Conservation (phyloP, 1,140 invertebrate genomes). For the Parasteatoda tepidariorum region DNA sequence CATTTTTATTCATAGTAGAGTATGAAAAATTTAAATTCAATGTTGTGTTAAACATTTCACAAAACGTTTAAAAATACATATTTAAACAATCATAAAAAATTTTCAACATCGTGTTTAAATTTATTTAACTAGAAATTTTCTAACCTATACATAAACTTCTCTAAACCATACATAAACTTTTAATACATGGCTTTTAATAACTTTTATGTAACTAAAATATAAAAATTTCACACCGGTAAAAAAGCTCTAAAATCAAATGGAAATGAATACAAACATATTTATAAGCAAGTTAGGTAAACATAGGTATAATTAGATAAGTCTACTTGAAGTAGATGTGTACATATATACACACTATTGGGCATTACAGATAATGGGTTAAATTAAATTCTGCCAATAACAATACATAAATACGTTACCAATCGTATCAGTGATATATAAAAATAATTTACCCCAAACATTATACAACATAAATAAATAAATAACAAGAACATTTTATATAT, state of each 20-base stretch:
- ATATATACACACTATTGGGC: not conserved
- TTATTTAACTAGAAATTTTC: constrained; percentile 52
- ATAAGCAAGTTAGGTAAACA: constrained; percentile 10
- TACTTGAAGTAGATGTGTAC: not conserved
- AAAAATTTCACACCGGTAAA: constrained; percentile 32
- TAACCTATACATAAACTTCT: constrained; percentile 45
- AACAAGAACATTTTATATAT: constrained; percentile 60
- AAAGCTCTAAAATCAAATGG: constrained; percentile 4
- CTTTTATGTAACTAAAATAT: constrained; percentile 36
- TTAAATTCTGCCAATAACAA: constrained; percentile 49
- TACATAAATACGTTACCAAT: constrained; percentile 57
- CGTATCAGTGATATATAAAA: constrained; percentile 58
- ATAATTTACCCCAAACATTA: constrained; percentile 59
- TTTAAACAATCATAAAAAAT: too few species aligned
- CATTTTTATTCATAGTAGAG: too few species aligned
- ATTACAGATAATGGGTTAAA: not conserved
- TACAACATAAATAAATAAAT: constrained; percentile 59
- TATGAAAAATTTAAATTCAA: too few species aligned
- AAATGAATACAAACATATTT: not conserved
- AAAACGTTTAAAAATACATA: too few species aligned
- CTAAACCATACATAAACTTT: constrained; percentile 50
- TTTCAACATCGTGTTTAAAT: too few species aligned
- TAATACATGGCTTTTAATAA: constrained; percentile 48
- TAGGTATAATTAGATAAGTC: not conserved
- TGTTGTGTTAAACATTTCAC: too few species aligned